Evolutionary conservation across 1,140 invertebrate species (phyloP).

Genomic region (Lepidostoma basale): DNA sequence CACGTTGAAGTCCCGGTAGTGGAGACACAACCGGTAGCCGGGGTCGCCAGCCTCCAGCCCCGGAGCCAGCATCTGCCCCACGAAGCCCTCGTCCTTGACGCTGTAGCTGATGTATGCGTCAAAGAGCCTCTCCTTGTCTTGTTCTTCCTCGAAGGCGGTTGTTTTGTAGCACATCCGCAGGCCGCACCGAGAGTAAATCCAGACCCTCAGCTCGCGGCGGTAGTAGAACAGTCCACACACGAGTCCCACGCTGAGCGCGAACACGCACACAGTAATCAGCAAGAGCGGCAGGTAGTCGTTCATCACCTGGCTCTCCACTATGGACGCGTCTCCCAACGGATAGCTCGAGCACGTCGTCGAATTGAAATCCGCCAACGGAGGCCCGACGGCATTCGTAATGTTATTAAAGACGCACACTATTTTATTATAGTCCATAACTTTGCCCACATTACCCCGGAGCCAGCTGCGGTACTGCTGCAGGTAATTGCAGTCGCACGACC

Average conservation of each 20-base stretch:
- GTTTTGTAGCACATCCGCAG: constrained; percentile 83
- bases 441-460: constrained; percentile 73
- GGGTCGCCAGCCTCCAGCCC: constrained; percentile 77
- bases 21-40: constrained; percentile 81
- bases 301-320: constrained; percentile 76
- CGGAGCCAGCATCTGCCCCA: constrained; percentile 82
- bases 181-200: constrained; percentile 87
- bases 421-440: constrained; percentile 72
- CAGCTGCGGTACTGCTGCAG: constrained; percentile 78
- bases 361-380: constrained; percentile 70
- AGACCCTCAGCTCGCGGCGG: constrained; percentile 81
- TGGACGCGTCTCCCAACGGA: constrained; percentile 68
- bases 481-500: constrained; percentile 89
- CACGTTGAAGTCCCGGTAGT: constrained; percentile 82
- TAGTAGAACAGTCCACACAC: constrained; percentile 80
- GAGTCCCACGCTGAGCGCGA: constrained; percentile 73
- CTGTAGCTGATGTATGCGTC: constrained; percentile 93
- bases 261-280: constrained; percentile 74
- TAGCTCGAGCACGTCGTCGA: constrained; percentile 70
- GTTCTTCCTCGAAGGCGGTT: constrained; percentile 74
- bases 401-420: constrained; percentile 73
- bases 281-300: constrained; percentile 80
- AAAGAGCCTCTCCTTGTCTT: constrained; percentile 82
- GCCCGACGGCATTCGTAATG: constrained; percentile 66
- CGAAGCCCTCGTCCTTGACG: constrained; percentile 87